phyloP scores from a whole-genome alignment of 2,888 invertebrate genomes.

The Cephus pulcher region DNA sequence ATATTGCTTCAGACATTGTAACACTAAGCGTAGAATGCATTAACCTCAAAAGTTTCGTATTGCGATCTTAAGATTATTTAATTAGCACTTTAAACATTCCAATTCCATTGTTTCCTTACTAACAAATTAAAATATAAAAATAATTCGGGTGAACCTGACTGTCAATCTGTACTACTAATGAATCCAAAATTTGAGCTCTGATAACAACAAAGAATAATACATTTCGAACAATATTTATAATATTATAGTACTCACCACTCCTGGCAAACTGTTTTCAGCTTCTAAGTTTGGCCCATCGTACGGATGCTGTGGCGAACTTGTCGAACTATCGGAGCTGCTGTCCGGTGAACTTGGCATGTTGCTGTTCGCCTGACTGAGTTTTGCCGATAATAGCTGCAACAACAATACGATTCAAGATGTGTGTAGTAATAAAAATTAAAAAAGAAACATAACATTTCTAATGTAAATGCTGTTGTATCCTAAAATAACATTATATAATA shows the following conservation, averaged over 20 bases:
- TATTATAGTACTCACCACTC: constrained; percentile 77
- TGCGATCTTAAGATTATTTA: too few relatives aligned
- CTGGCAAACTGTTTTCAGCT: constrained; percentile 90
- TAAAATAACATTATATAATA: too few relatives aligned
- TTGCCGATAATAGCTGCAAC: constrained; percentile 78
- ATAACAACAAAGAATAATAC: too few relatives aligned
- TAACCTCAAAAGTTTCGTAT: too few relatives aligned
- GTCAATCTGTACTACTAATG: not conserved
- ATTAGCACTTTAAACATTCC: too few relatives aligned
- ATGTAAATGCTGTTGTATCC: too few relatives aligned
- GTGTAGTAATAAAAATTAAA: not conserved
- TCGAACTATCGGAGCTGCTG: constrained; percentile 94
- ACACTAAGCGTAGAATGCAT: too few relatives aligned
- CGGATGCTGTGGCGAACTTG: constrained; percentile 89
- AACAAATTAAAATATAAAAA: not conserved
- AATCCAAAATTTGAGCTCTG: not conserved
- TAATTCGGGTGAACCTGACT: not conserved
- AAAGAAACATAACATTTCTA: not conserved
- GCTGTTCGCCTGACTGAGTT: constrained; percentile 79
- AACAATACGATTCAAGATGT: not conserved
- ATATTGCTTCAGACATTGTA: not conserved
- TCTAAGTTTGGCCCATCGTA: constrained; percentile 84
- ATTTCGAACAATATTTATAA: too few relatives aligned
- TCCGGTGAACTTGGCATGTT: constrained; percentile 86
- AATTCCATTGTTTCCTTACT: too few relatives aligned